Percentiles rank a stretch among this genome's conserved stretches.
These are phyloP conservation scores for Acromyrmex charruanus DNA, from an alignment of 1,140 invertebrate species.

Conservation along the genomic window DNA sequence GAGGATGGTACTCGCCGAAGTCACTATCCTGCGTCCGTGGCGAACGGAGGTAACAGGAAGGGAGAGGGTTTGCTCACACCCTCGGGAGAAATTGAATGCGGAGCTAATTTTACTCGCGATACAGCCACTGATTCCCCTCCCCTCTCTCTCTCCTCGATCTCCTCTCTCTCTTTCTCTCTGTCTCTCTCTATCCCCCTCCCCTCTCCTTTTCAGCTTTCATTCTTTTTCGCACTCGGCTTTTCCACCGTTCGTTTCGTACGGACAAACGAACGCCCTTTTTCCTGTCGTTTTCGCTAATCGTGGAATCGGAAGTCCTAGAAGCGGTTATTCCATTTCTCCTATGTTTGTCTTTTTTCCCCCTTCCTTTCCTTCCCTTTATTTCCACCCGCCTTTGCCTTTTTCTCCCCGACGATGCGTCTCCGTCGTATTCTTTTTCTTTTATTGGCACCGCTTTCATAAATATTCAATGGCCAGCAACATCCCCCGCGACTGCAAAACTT, in stretches of 20 bases:
- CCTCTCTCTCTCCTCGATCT: constrained; percentile 21
- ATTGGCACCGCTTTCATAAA: constrained; percentile 73
- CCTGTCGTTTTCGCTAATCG: constrained; percentile 68
- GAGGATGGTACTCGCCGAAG: constrained; percentile 66
- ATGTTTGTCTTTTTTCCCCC: not conserved
- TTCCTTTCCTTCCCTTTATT: not conserved
- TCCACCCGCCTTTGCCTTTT: not conserved
- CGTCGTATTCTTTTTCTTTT: constrained; percentile 52
- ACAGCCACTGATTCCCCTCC: constrained; percentile 74
- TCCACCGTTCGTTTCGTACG: constrained; percentile 52
- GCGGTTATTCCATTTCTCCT: constrained; percentile 64
- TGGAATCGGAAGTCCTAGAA: constrained; percentile 61
- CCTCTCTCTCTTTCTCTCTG: constrained; percentile 39
- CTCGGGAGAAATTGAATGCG: constrained; percentile 85
- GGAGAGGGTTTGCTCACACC: constrained; percentile 69
- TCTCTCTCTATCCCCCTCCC: constrained; percentile 14
- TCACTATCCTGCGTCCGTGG: constrained; percentile 53
- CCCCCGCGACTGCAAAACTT: constrained; percentile 71
- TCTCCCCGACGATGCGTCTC: constrained; percentile 15
- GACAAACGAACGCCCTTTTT: constrained; percentile 70
- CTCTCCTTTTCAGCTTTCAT: constrained; percentile 38
- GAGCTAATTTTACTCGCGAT: constrained; percentile 85
- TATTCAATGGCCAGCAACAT: constrained; percentile 72
- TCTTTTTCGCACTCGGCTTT: constrained; percentile 61
- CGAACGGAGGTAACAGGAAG: constrained; percentile 42